phyloP scores from a whole-genome alignment of 1,140 invertebrate species.

The Penaeus japonicus region DNA sequence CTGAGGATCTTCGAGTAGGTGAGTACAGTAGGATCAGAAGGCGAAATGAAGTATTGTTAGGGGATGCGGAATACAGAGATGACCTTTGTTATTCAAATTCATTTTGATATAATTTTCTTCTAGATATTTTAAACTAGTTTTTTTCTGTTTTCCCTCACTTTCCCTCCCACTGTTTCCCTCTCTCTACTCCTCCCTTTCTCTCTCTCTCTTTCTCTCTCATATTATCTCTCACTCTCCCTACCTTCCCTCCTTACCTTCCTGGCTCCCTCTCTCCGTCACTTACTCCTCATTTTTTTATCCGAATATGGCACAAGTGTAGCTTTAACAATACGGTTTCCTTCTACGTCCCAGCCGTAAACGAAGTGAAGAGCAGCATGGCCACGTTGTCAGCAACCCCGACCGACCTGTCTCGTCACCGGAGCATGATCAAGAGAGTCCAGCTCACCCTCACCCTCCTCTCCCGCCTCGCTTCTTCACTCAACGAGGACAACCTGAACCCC shows the following conservation, averaged over 20 bases:
- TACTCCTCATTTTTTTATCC: background rate
- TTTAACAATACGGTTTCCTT: background rate
- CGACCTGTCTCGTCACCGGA: conserved; percentile 19
- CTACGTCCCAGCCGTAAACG: background rate
- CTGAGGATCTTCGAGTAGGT: conserved; percentile 20
- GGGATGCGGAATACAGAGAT: background rate
- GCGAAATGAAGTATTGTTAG: background rate
- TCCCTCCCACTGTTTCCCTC: too few relatives aligned
- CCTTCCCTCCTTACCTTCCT: too few relatives aligned
- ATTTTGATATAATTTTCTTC: too few relatives aligned
- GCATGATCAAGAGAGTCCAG: conserved; percentile 35
- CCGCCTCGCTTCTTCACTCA: conserved; percentile 16
- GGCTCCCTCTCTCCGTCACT: too few relatives aligned
- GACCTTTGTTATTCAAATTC: too few relatives aligned
- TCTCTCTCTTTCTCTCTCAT: too few relatives aligned
- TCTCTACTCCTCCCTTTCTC: too few relatives aligned
- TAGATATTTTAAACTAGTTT: too few relatives aligned
- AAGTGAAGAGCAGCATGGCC: conserved; percentile 3
- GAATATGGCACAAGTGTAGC: background rate
- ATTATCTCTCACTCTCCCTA: too few relatives aligned
- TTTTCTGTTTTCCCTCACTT: too few relatives aligned
- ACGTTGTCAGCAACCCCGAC: background rate
- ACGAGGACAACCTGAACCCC: background rate
- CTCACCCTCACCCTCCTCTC: conserved; percentile 27
- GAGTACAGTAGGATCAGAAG: background rate